Percentiles rank a stretch among this genome's conserved stretches.
Conservation (phyloP, 2,888 invertebrate species). For the Chelonus formosanus region DNA sequence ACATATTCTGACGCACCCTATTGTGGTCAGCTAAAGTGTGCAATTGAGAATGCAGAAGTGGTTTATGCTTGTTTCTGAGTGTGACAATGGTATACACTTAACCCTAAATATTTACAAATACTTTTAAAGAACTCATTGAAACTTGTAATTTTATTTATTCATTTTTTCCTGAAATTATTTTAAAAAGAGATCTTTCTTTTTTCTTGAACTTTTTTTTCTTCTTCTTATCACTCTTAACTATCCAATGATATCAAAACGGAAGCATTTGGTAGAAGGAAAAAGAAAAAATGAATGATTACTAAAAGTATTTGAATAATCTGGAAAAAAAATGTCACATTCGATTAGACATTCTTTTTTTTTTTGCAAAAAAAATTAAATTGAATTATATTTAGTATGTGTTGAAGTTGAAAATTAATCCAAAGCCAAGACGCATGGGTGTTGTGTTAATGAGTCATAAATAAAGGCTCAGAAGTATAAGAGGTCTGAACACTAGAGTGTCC, state of each 20-base stretch:
- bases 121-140: too few relatives aligned
- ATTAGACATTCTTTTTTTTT: too few relatives aligned
- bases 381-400: neutral
- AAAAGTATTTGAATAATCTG: neutral
- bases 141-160: too few relatives aligned
- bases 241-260: conserved; percentile 10
- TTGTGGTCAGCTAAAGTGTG: conserved; percentile 56
- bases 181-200: too few relatives aligned
- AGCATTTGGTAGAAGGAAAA: conserved; percentile 25
- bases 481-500: conserved; percentile 2
- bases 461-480: conserved; percentile 3
- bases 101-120: neutral
- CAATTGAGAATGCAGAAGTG: conserved; percentile 51
- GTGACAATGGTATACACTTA: neutral
- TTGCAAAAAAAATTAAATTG: neutral
- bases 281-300: conserved; percentile 29
- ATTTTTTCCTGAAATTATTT: too few relatives aligned
- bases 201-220: too few relatives aligned
- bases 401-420: neutral
- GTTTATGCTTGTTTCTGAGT: conserved; percentile 12
- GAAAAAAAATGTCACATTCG: too few relatives aligned
- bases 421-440: neutral
- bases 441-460: conserved; percentile 11
- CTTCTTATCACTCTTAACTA: too few relatives aligned
- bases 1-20: conserved; percentile 20